phyloP scores from a whole-genome alignment of 1,140 invertebrate species.

The Andrena cerasifolii region DNA sequence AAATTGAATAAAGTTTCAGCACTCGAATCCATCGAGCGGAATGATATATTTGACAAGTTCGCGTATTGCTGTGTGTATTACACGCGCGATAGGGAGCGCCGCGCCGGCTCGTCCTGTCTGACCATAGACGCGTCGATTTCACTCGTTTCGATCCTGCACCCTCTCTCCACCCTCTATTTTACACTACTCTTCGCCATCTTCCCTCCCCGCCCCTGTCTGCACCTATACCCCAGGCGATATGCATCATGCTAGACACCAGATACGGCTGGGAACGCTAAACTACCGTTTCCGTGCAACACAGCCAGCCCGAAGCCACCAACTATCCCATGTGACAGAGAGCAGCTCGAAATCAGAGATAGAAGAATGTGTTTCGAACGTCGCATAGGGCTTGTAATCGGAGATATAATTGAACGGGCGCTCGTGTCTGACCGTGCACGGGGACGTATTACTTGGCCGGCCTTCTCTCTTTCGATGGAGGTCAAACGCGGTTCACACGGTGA shows the following conservation, averaged over 20 bases:
- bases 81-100: slow-evolving; percentile 66
- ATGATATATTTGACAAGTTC: slow-evolving; percentile 78
- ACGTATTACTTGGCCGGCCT: slow-evolving; percentile 34
- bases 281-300: not conserved
- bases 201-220: not conserved
- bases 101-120: slow-evolving; percentile 64
- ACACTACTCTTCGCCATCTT: not conserved
- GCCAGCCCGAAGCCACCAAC: too few species aligned
- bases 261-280: slow-evolving; percentile 24
- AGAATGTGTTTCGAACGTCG: slow-evolving; percentile 18
- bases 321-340: not conserved
- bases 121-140: slow-evolving; percentile 56
- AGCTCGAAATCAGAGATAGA: slow-evolving; percentile 38
- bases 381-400: slow-evolving; percentile 25
- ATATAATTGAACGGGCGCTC: slow-evolving; percentile 13
- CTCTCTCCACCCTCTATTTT: not conserved
- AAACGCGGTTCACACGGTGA: not conserved
- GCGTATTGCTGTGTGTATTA: slow-evolving; percentile 75
- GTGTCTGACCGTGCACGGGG: slow-evolving; percentile 9
- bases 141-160: not conserved
- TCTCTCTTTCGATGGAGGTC: not conserved
- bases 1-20: slow-evolving; percentile 73
- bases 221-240: not conserved
- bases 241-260: slow-evolving; percentile 14
- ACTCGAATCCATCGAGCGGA: slow-evolving; percentile 72